Conservation (phyloP, 2,888 invertebrate genomes). For the Molanna angustata region DNA sequence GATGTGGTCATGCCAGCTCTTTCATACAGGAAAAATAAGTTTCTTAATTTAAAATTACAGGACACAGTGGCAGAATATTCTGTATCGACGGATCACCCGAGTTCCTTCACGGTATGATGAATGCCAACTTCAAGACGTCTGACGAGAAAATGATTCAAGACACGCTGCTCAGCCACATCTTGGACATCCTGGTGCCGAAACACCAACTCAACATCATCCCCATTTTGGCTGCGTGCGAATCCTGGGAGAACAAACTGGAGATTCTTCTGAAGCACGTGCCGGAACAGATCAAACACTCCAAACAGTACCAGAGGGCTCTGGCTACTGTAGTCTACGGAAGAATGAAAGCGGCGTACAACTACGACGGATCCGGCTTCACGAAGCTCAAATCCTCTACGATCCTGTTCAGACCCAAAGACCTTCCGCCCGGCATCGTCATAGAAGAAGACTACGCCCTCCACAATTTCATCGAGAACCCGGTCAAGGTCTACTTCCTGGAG, state of each 20-base stretch:
- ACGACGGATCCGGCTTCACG: conserved; percentile 46
- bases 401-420: conserved; percentile 62
- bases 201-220: conserved; percentile 44
- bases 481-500: conserved; percentile 63
- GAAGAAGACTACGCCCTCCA: conserved; percentile 67
- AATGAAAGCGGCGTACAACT: conserved; percentile 52
- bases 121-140: conserved; percentile 47
- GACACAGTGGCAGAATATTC: conserved; percentile 59
- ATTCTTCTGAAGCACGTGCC: conserved; percentile 46
- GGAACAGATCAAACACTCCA: conserved; percentile 40
- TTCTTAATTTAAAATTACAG: conserved; percentile 35
- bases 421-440: conserved; percentile 48
- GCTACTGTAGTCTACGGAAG: conserved; percentile 52
- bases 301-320: conserved; percentile 44
- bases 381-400: conserved; percentile 58
- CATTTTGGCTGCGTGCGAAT: conserved; percentile 52
- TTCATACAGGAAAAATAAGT: too few species aligned
- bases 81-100: conserved; percentile 82
- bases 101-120: conserved; percentile 58
- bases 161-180: conserved; percentile 55
- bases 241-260: conserved; percentile 57
- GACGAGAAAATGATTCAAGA: conserved; percentile 55
- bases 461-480: conserved; percentile 54
- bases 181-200: conserved; percentile 51
- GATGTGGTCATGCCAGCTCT: too few species aligned